Base-by-base conservation (phyloP, 2,797 vertebrate genomes). In the Valencia hispanica region DNA sequence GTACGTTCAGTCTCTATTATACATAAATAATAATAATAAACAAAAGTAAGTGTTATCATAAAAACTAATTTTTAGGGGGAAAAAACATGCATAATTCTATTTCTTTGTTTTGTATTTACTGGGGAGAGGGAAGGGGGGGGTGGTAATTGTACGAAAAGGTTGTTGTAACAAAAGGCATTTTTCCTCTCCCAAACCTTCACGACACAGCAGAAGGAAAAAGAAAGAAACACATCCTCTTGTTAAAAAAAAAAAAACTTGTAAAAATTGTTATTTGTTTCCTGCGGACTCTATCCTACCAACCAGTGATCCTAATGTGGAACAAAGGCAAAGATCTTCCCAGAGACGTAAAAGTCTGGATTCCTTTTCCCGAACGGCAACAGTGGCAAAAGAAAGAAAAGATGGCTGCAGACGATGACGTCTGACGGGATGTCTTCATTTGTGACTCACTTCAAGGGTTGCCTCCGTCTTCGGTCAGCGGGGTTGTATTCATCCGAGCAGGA, bases 1-100 rank as follows among this genome's bases (percentile, higher is more conserved):
- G 93, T 96, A 96, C 96, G 93, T 94, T 96, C 94, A 94, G 91
- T 95, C 95, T 96, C 95, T 97, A 96, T 96, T 96, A 96, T 96
- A 96, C 96, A 94, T 96, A 95, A 96, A 96, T 95, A 94, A 93
- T 95, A 94, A 93, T 95, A 95, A 94, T 94, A 95, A 95, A 96
- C 94, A 76, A 92, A 94, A 93, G 94, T 95, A 95, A 96, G 93
- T 95, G 94, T 96, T 96, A 96, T 94, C 94, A 94, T 95, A 84
- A 94, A 95, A 95, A 89, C 94, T 93, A 95, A 94, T 96, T 95
- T 96, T 96, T 96, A 96, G 95, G 93, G n/a, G n/a, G n/a, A n/a
- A n/a, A 93, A 93, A 94, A 95, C 92, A 92, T 94, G 95, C 95
- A 95, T 96, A 96, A 95, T 93, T 95, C 94, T 95, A 93, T 93